Percentiles rank a stretch among this genome's conserved stretches.
Evolutionary conservation across 2,888 invertebrate species (phyloP).

Genomic region (Halocaridina rubra): DNA sequence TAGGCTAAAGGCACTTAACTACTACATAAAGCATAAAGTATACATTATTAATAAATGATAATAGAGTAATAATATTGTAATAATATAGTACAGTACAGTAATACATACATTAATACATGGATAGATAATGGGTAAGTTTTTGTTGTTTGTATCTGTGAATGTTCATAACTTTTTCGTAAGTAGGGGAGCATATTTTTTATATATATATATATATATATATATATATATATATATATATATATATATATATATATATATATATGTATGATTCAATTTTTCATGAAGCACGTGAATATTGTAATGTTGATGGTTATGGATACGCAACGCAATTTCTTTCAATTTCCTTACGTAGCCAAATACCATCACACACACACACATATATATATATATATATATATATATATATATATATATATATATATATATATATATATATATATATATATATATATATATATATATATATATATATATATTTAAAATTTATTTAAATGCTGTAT

Average conservation of each 20-base stretch:
- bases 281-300: slow-evolving; percentile 72
- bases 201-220: not conserved
- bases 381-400: not conserved
- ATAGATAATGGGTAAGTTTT: too few relatives aligned
- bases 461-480: not conserved
- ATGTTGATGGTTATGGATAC: not conserved
- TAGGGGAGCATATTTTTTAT: not conserved
- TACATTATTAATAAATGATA: not conserved
- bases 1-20: too few relatives aligned
- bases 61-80: not conserved
- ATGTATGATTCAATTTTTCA: not conserved
- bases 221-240: not conserved
- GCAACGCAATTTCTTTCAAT: not conserved
- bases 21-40: too few relatives aligned
- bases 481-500: not conserved
- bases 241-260: not conserved
- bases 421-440: not conserved
- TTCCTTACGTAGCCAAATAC: not conserved
- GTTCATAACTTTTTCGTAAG: not conserved
- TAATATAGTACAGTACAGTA: not conserved
- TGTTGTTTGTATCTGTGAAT: too few relatives aligned
- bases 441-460: not conserved
- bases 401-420: slow-evolving; percentile 3
- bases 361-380: not conserved
- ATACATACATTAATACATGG: too few relatives aligned